Evolutionary conservation across 2,113 vertebrate species (phyloP).

Genomic region (Phalacrocorax pelagicus): DNA sequence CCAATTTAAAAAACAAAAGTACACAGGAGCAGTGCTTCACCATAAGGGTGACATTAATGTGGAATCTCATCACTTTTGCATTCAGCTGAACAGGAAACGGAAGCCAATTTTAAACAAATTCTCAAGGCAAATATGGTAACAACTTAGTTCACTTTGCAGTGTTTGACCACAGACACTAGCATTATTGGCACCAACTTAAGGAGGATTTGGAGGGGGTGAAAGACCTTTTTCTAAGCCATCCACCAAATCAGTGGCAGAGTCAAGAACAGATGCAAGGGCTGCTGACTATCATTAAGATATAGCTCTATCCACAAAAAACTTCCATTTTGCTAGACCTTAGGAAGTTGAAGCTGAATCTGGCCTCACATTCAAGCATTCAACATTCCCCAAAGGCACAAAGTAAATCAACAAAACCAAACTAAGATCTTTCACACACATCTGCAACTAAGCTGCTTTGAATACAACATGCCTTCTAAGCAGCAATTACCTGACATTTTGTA

Average conservation of each 20-base stretch:
- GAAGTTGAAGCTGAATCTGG: background rate
- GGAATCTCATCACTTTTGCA: background rate
- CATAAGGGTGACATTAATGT: background rate
- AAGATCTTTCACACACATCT: background rate
- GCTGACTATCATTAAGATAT: background rate
- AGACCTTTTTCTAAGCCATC: background rate
- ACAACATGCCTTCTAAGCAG: background rate
- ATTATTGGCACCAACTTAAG: background rate
- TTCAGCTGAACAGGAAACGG: background rate
- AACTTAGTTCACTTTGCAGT: background rate
- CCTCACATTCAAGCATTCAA: background rate
- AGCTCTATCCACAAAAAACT: background rate
- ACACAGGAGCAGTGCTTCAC: background rate
- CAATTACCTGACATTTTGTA: background rate
- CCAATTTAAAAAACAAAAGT: background rate
- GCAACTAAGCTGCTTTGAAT: background rate
- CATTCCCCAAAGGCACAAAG: background rate
- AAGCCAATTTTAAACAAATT: background rate
- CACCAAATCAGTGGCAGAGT: background rate
- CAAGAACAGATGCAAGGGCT: background rate
- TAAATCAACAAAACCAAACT: background rate
- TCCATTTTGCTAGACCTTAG: background rate
- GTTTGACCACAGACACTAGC: background rate
- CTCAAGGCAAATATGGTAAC: background rate
- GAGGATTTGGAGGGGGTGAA: background rate